Evolutionary conservation across 2,113 vertebrate species (phyloP).

Genomic region (Casuarius casuarius): DNA sequence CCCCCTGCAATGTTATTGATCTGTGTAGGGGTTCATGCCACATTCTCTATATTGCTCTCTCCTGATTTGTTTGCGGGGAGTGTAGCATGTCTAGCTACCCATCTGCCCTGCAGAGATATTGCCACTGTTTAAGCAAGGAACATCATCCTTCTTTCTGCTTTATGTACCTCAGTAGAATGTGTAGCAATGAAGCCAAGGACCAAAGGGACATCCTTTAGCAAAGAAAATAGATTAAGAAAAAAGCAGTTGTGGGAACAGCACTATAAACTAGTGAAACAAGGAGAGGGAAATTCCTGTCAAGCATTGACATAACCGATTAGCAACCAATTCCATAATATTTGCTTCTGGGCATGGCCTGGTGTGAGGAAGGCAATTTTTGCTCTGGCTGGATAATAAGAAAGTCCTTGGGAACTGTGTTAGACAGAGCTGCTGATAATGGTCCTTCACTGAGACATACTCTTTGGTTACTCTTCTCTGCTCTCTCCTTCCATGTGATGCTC

Average conservation of each 20-base stretch:
- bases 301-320: not conserved
- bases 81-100: not conserved
- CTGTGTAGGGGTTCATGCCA: not conserved
- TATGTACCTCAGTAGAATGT: not conserved
- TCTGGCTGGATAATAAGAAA: not conserved
- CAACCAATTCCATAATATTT: not conserved
- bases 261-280: not conserved
- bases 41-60: not conserved
- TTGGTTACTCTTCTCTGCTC: not conserved
- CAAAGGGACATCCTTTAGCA: not conserved
- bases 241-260: not conserved
- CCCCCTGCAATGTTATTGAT: not conserved
- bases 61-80: not conserved
- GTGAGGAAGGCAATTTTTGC: not conserved
- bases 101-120: not conserved
- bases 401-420: not conserved
- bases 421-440: not conserved
- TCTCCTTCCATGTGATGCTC: not conserved
- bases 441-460: not conserved
- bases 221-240: not conserved
- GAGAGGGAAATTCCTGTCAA: not conserved
- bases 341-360: not conserved
- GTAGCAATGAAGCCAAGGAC: not conserved
- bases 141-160: not conserved
- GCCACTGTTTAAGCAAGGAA: not conserved